These are phyloP conservation scores for Saccostrea cuccullata DNA, from an alignment of 1,140 invertebrate species.

Conservation along the genomic window DNA sequence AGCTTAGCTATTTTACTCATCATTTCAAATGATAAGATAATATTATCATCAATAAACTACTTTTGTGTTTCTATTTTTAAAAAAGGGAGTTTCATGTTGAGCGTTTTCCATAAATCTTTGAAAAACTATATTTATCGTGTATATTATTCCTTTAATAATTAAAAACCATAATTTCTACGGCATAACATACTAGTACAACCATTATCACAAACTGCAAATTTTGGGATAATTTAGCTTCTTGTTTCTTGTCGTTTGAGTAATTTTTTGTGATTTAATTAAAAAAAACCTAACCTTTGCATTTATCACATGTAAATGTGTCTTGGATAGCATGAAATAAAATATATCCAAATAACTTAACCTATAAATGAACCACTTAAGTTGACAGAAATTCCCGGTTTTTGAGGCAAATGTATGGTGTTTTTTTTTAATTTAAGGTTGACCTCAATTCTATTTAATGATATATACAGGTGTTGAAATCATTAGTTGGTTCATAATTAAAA, in stretches of 20 bases:
- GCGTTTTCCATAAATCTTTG: no score
- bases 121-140: neutral
- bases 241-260: neutral
- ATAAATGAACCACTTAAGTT: neutral
- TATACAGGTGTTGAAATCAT: no score
- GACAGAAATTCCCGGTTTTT: no score
- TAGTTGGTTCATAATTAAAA: no score
- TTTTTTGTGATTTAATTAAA: neutral
- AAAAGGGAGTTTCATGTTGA: no score
- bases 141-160: neutral
- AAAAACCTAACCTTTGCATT: neutral
- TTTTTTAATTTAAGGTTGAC: no score
- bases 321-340: neutral
- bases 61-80: no score
- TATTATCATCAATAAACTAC: no score
- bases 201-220: slow-evolving; percentile 29
- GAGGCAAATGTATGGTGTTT: no score
- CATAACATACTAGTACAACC: neutral
- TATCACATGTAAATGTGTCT: neutral
- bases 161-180: neutral
- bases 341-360: neutral
- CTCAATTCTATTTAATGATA: no score
- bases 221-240: neutral
- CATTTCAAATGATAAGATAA: no score
- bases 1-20: no score